Percentiles rank a stretch among this genome's conserved stretches.
These are phyloP conservation scores for Muscicapa adusta DNA, from an alignment of 2,113 vertebrate genomes.

Conservation along the genomic window DNA sequence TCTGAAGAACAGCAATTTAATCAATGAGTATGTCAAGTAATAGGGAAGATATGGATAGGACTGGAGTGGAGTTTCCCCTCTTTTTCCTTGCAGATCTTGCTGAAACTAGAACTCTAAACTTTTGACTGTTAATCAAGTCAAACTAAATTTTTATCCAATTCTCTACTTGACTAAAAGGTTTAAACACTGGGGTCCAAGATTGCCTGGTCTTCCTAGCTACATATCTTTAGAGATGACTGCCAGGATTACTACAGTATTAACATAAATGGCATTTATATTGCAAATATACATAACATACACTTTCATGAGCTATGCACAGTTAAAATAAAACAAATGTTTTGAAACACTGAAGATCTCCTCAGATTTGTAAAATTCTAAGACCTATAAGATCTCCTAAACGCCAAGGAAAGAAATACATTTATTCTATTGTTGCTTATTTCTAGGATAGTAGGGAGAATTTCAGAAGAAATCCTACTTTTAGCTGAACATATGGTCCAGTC, in stretches of 20 bases:
- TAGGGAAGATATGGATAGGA: not conserved
- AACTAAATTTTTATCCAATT: not conserved
- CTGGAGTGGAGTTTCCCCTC: not conserved
- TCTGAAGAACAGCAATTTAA: not conserved
- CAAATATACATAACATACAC: not conserved
- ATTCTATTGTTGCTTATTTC: not conserved
- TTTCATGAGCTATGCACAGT: not conserved
- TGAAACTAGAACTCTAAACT: not conserved
- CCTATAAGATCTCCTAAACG: not conserved
- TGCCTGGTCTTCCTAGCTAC: not conserved
- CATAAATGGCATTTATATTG: not conserved
- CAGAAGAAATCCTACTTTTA: not conserved
- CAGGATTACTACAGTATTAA: not conserved
- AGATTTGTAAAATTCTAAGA: not conserved
- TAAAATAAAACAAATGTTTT: not conserved
- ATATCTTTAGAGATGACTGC: not conserved
- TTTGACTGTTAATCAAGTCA: not conserved
- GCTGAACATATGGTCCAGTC: conserved; percentile 35
- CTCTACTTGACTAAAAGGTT: not conserved
- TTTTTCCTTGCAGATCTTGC: not conserved
- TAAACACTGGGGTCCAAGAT: not conserved
- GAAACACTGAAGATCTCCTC: not conserved
- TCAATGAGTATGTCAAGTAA: not conserved
- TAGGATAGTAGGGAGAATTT: not conserved
- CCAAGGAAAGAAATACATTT: not conserved